phyloP scores from a whole-genome alignment of 2,888 invertebrate genomes.

The Neuroscelio doddi region DNA sequence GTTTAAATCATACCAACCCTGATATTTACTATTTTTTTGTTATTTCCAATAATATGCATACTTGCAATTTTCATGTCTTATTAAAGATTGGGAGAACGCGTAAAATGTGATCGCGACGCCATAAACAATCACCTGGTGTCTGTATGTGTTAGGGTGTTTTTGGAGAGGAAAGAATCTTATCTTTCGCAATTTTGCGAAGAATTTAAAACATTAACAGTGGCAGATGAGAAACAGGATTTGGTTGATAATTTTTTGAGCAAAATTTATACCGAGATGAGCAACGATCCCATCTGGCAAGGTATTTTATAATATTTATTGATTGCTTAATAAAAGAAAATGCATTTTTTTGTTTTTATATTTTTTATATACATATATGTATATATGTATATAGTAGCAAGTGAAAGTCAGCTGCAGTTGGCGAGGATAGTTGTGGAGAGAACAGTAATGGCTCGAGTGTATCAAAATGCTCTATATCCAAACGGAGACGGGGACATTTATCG shows the following conservation, averaged over 20 bases:
- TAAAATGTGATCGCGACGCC: conserved; percentile 81
- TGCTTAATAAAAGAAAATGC: too few relatives aligned
- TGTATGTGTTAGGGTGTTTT: conserved; percentile 85
- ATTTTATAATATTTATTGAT: conserved; percentile 24
- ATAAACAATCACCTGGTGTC: conserved; percentile 83
- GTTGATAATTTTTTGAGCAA: conserved; percentile 86
- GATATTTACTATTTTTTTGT: too few relatives aligned
- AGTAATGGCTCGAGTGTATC: conserved; percentile 93
- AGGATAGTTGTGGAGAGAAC: conserved; percentile 90
- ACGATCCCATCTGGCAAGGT: conserved; percentile 84
- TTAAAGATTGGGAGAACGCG: conserved; percentile 75
- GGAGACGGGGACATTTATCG: conserved; percentile 95
- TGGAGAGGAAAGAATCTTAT: conserved; percentile 83
- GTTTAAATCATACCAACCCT: conserved; percentile 76
- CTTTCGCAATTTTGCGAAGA: conserved; percentile 85
- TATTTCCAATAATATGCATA: too few relatives aligned
- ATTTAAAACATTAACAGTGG: conserved; percentile 84
- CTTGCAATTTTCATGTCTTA: conserved; percentile 25
- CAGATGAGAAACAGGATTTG: conserved; percentile 93
- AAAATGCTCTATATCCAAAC: conserved; percentile 95
- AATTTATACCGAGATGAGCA: conserved; percentile 80
- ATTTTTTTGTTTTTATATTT: too few relatives aligned
- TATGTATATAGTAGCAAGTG: conserved; percentile 78
- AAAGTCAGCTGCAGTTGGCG: conserved; percentile 82
- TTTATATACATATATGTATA: not conserved